Percentiles rank a stretch among this genome's conserved stretches.
These are phyloP conservation scores for human DNA, from an alignment of 2,113 vertebrate species.

Conservation along the genomic window GRCh38 chr6:135433001-135433500, in stretches of 20 bases:
- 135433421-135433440: neutral
- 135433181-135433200: slow-evolving; percentile 95
- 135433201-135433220: slow-evolving; percentile 95
- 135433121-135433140: slow-evolving; percentile 91
- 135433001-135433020: neutral
- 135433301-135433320: neutral
- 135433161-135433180: slow-evolving; percentile 91
- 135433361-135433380: neutral
- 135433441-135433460: slow-evolving; percentile 30
- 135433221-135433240: slow-evolving; percentile 84
- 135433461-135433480: neutral
- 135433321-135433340: neutral
- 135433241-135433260: slow-evolving; percentile 94
- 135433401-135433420: neutral
- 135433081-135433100: slow-evolving; percentile 90
- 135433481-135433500: slow-evolving; percentile 13
- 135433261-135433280: slow-evolving; percentile 50
- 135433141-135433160: slow-evolving; percentile 93
- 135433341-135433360: neutral
- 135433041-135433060: slow-evolving; percentile 95
- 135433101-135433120: slow-evolving; percentile 92
- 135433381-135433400: slow-evolving; percentile 12
- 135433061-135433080: slow-evolving; percentile 93
- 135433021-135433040: slow-evolving; percentile 94
- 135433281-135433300: neutral